phyloP scores from a whole-genome alignment of 2,888 invertebrate species.

The Oscheius myriophilus region DNA sequence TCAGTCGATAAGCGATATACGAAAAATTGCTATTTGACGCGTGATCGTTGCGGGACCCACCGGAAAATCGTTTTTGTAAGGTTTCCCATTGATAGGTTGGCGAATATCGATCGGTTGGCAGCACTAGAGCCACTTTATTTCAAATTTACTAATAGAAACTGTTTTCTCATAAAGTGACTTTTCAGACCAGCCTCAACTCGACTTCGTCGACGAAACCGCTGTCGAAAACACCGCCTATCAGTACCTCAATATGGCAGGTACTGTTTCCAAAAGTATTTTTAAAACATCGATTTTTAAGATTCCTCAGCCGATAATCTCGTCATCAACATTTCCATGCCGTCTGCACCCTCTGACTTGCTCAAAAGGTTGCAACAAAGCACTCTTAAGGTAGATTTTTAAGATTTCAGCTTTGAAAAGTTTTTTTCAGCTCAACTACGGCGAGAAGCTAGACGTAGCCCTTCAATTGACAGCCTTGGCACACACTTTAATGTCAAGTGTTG shows the following conservation, averaged over 20 bases:
- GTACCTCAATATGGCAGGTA: conserved; percentile 14
- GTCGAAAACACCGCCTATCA: conserved; percentile 10
- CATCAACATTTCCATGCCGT: conserved; percentile 20
- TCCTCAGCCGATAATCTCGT: conserved; percentile 5
- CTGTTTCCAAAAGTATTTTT: background rate
- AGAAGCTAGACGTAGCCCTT: conserved; percentile 22
- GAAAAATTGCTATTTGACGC: no score
- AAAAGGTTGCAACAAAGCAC: background rate
- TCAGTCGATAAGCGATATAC: no score
- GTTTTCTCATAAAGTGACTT: no score
- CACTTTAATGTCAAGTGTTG: conserved; percentile 13
- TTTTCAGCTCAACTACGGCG: conserved; percentile 3
- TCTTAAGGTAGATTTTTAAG: background rate
- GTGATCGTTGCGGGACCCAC: no score
- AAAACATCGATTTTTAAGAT: background rate
- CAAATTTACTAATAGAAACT: no score
- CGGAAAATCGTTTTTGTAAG: no score
- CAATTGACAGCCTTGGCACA: conserved; percentile 22
- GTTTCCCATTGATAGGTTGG: no score
- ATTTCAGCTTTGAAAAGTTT: background rate
- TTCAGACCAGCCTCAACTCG: conserved; percentile 12
- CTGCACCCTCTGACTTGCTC: background rate
- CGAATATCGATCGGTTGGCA: no score
- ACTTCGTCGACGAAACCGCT: conserved; percentile 1
- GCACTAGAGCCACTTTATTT: no score